phyloP scores from a whole-genome alignment of 2,113 vertebrate genomes.

The Hydropotes inermis region DNA sequence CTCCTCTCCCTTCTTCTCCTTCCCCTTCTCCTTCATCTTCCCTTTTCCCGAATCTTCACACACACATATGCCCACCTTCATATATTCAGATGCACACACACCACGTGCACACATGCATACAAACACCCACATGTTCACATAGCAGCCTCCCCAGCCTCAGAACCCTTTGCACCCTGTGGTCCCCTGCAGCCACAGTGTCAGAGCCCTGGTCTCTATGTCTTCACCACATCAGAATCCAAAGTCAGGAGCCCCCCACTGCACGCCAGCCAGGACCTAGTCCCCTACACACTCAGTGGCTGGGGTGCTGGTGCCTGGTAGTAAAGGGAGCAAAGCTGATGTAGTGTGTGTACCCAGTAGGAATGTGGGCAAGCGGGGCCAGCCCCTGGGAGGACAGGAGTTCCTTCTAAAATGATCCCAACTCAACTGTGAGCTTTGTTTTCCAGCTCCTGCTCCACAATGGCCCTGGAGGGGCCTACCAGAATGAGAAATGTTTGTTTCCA shows the following conservation, averaged over 20 bases:
- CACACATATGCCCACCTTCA: neutral
- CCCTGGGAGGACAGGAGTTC: neutral
- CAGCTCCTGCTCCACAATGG: neutral
- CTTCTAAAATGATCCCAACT: neutral
- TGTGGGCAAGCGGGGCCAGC: neutral
- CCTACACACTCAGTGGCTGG: neutral
- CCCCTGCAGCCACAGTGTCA: neutral
- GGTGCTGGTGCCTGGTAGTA: neutral
- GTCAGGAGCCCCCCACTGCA: neutral
- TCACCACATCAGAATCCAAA: neutral
- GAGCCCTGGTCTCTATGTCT: neutral
- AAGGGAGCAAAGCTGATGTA: neutral
- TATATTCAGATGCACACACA: neutral
- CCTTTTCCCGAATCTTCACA: neutral
- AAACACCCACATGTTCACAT: neutral
- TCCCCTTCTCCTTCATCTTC: neutral
- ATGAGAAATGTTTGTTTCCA: neutral
- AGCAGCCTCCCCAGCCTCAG: neutral
- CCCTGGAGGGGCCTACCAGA: neutral
- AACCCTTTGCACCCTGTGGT: neutral
- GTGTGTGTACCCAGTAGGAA: neutral
- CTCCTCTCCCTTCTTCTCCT: too few relatives aligned
- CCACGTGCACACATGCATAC: neutral
- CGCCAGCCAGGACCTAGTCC: neutral
- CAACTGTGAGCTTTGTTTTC: neutral